Conservation (phyloP, 2,888 invertebrate genomes). For the Drosophila anomelani region DNA sequence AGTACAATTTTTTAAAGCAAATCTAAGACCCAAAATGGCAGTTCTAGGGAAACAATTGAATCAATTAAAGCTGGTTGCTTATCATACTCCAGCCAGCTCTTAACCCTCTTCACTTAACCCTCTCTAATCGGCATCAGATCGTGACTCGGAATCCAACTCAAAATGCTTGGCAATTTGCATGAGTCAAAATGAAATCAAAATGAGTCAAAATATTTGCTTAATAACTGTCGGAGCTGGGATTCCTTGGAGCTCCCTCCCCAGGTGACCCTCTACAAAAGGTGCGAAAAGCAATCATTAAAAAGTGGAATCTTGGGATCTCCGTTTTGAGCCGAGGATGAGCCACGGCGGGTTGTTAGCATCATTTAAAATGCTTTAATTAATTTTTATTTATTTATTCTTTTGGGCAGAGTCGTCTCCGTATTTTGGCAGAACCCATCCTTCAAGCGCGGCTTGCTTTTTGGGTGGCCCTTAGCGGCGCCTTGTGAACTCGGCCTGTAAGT, state of each 20-base stretch:
- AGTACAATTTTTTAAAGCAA: no score
- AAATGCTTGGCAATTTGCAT: slow-evolving; percentile 39
- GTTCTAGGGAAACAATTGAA: no score
- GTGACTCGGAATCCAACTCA: background rate
- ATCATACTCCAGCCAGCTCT: no score
- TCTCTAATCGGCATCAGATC: slow-evolving; percentile 26
- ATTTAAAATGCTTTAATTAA: slow-evolving; percentile 78
- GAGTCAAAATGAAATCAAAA: slow-evolving; percentile 77
- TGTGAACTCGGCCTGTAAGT: slow-evolving; percentile 70
- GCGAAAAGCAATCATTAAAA: slow-evolving; percentile 79
- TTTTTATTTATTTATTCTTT: slow-evolving; percentile 51
- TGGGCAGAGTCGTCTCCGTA: background rate
- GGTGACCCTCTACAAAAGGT: slow-evolving; percentile 57
- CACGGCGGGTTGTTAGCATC: slow-evolving; percentile 54
- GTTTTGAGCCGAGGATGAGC: slow-evolving; percentile 17
- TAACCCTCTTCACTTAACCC: background rate
- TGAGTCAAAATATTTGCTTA: slow-evolving; percentile 76
- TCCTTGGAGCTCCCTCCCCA: background rate
- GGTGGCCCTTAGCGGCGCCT: slow-evolving; percentile 78
- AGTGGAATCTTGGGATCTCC: slow-evolving; percentile 26
- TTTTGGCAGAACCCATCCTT: slow-evolving; percentile 64
- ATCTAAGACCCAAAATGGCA: background rate
- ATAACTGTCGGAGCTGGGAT: slow-evolving; percentile 51
- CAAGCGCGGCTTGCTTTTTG: slow-evolving; percentile 59
- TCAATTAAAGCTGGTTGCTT: no score